Percentiles rank a stretch among this genome's conserved stretches.
Evolutionary conservation across 2,113 vertebrate genomes (phyloP).

Genomic region (Prinia subflava): DNA sequence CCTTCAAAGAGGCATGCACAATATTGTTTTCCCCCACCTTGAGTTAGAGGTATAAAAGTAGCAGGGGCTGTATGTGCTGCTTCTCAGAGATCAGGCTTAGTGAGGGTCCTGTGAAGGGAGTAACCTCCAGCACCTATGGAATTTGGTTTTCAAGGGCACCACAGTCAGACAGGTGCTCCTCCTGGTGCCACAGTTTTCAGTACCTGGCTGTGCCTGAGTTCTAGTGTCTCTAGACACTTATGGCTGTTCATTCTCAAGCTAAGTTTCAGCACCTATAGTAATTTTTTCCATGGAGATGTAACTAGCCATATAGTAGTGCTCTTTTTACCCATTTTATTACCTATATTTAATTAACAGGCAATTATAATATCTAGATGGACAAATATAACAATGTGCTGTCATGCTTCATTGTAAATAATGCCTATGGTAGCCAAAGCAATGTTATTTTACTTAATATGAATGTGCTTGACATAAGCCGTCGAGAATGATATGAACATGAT

Average conservation of each 20-base stretch:
- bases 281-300: not conserved
- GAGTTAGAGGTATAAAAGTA: not conserved
- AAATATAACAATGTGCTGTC: not conserved
- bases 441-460: not conserved
- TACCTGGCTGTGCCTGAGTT: not conserved
- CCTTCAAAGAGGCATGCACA: not conserved
- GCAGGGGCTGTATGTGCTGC: not conserved
- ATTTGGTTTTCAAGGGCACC: not conserved
- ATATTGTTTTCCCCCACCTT: not conserved
- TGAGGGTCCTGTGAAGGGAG: not conserved
- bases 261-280: not conserved
- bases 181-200: not conserved
- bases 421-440: not conserved
- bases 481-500: not conserved
- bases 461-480: not conserved
- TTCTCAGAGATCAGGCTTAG: not conserved
- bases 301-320: not conserved
- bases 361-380: slow-evolving; percentile 1
- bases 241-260: not conserved
- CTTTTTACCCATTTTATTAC: not conserved
- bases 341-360: slow-evolving; percentile 17
- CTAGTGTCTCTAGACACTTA: not conserved
- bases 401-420: slow-evolving; percentile 1
- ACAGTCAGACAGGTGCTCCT: not conserved
- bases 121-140: not conserved